Evolutionary conservation across 2,888 invertebrate species (phyloP).

Genomic region (Stenotaenia linearis): DNA sequence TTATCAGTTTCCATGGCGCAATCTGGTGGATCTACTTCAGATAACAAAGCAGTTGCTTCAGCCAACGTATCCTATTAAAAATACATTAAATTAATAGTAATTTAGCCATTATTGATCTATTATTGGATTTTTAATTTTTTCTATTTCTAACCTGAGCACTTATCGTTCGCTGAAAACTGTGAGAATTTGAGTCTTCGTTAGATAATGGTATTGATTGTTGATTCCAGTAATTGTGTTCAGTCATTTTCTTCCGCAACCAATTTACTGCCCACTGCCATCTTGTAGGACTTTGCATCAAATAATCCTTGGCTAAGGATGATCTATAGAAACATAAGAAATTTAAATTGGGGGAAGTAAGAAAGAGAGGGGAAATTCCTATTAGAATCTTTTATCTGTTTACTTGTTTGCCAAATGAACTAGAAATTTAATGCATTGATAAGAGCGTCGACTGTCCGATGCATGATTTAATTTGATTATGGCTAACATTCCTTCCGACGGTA

Average conservation of each 20-base stretch:
- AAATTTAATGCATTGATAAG: conserved; percentile 52
- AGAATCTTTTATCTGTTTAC: conserved; percentile 40
- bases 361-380: too few species aligned
- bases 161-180: conserved; percentile 50
- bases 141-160: conserved; percentile 49
- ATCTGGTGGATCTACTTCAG: conserved; percentile 45
- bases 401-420: conserved; percentile 48
- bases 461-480: conserved; percentile 47
- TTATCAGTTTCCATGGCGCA: conserved; percentile 38
- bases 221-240: conserved; percentile 40
- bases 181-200: conserved; percentile 50
- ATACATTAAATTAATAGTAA: background rate
- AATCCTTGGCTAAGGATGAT: conserved; percentile 46
- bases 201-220: conserved; percentile 40
- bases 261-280: conserved; percentile 53
- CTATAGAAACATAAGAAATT: conserved; percentile 32
- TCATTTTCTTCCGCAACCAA: conserved; percentile 51
- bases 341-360: background rate
- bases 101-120: background rate
- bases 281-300: conserved; percentile 46
- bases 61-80: conserved; percentile 47
- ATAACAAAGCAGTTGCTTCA: conserved; percentile 50
- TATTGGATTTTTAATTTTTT: background rate
- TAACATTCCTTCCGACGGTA: conserved; percentile 46
- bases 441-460: conserved; percentile 48